phyloP scores from a whole-genome alignment of 2,888 invertebrate genomes.

The Melanostoma scalare region DNA sequence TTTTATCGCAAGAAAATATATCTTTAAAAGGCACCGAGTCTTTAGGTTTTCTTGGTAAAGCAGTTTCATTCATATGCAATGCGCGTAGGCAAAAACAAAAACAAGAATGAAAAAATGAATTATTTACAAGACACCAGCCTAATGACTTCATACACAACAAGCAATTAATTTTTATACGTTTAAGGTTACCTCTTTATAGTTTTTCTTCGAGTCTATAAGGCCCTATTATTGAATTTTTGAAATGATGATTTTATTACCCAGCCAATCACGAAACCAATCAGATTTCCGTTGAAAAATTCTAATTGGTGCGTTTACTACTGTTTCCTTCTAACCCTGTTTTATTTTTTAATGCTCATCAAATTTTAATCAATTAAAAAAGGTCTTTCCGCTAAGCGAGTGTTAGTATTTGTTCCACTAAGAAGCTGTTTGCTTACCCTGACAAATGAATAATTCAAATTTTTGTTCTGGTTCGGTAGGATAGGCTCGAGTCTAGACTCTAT shows the following conservation, averaged over 20 bases:
- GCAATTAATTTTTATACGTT: constrained; percentile 43
- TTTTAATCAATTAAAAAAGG: too few relatives aligned
- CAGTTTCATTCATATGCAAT: constrained; percentile 39
- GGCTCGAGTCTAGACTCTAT: too few relatives aligned
- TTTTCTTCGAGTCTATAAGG: not conserved
- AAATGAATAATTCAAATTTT: too few relatives aligned
- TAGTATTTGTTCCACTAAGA: too few relatives aligned
- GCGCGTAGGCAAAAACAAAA: constrained; percentile 26
- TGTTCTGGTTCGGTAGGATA: too few relatives aligned
- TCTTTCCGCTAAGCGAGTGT: too few relatives aligned
- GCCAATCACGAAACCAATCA: constrained; percentile 3
- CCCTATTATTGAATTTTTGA: too few relatives aligned
- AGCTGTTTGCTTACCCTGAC: too few relatives aligned
- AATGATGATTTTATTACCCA: not conserved
- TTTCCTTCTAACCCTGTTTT: too few relatives aligned
- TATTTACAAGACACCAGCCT: constrained; percentile 36
- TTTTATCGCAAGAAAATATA: not conserved
- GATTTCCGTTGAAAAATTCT: too few relatives aligned
- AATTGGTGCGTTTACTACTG: too few relatives aligned
- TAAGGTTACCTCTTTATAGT: not conserved
- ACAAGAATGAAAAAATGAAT: constrained; percentile 36
- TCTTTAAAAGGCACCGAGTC: constrained; percentile 6
- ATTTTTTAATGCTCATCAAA: too few relatives aligned
- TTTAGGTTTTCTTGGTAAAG: constrained; percentile 3
- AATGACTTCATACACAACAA: constrained; percentile 41